Percentiles rank a stretch among this genome's conserved stretches.
These are phyloP conservation scores for Digitonthophagus gazella DNA, from an alignment of 2,888 invertebrate species.

Conservation along the genomic window DNA sequence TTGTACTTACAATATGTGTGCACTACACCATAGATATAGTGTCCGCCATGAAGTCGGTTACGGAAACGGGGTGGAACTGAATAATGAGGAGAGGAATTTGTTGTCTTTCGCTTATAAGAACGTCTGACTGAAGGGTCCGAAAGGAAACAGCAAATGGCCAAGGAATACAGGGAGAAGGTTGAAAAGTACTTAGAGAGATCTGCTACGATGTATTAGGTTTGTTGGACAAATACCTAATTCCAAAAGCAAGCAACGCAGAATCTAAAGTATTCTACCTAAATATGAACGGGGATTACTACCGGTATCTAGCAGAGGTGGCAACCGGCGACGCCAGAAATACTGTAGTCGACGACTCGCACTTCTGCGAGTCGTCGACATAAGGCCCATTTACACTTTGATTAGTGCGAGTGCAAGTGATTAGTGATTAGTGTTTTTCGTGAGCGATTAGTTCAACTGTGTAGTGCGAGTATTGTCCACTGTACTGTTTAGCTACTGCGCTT, in stretches of 20 bases:
- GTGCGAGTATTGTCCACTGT: not conserved
- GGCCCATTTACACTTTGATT: too few species aligned
- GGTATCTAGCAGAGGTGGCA: slow-evolving; percentile 99
- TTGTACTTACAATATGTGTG: too few species aligned
- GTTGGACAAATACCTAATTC: slow-evolving; percentile 97
- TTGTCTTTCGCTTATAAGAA: slow-evolving; percentile 99
- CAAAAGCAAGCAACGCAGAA: slow-evolving; percentile 98
- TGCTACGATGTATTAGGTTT: slow-evolving; percentile 98
- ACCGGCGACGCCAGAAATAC: slow-evolving; percentile 96
- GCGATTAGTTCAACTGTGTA: not conserved
- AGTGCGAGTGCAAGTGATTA: too few species aligned
- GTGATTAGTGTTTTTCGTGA: too few species aligned
- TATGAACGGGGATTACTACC: slow-evolving; percentile 99
- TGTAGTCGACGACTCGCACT: slow-evolving; percentile 77
- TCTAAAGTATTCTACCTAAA: slow-evolving; percentile 99
- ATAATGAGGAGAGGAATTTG: slow-evolving; percentile 97
- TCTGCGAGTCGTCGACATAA: too few species aligned
- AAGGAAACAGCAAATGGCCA: slow-evolving; percentile 99
- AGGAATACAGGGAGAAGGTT: slow-evolving; percentile 99
- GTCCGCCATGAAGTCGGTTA: slow-evolving; percentile 96
- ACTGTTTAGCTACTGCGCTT: too few species aligned
- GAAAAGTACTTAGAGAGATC: slow-evolving; percentile 98
- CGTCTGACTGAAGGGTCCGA: slow-evolving; percentile 97
- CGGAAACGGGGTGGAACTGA: slow-evolving; percentile 94
- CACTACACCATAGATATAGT: too few species aligned